Conservation (phyloP, 2,113 vertebrate genomes). For the Apodemus sylvaticus region DNA sequence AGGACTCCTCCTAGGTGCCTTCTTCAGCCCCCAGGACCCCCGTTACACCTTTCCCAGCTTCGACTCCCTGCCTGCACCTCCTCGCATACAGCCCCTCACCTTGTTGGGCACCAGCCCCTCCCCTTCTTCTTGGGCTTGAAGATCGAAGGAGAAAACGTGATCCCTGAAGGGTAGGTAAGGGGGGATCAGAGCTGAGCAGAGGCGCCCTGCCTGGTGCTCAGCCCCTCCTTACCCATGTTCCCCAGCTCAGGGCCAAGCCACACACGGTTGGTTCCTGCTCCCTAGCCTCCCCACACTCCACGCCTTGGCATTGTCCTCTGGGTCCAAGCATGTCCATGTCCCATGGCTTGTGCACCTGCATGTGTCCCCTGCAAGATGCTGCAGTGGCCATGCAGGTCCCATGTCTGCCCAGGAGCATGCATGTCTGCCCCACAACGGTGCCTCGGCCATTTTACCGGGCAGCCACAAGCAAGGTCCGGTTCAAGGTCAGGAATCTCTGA, state of each 20-base stretch:
- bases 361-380: constrained; percentile 28
- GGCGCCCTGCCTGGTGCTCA: neutral
- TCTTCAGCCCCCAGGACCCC: neutral
- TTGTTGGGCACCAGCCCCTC: constrained; percentile 90
- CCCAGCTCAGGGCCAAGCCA: neutral
- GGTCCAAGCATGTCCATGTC: constrained; percentile 8
- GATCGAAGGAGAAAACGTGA: constrained; percentile 93
- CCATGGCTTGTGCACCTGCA: constrained; percentile 41
- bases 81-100: constrained; percentile 83
- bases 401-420: constrained; percentile 18
- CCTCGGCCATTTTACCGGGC: constrained; percentile 89
- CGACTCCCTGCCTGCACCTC: neutral
- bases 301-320: constrained; percentile 7
- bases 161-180: constrained; percentile 85
- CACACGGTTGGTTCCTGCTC: neutral
- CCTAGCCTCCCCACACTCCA: neutral
- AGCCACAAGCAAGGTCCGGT: constrained; percentile 92
- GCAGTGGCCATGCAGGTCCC: constrained; percentile 39
- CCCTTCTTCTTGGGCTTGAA: constrained; percentile 84
- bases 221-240: neutral
- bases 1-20: neutral
- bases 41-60: neutral
- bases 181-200: neutral
- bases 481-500: constrained; percentile 94
- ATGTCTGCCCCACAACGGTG: constrained; percentile 13